phyloP scores from a whole-genome alignment of 2,888 invertebrate genomes.

The Celastrina argiolus region DNA sequence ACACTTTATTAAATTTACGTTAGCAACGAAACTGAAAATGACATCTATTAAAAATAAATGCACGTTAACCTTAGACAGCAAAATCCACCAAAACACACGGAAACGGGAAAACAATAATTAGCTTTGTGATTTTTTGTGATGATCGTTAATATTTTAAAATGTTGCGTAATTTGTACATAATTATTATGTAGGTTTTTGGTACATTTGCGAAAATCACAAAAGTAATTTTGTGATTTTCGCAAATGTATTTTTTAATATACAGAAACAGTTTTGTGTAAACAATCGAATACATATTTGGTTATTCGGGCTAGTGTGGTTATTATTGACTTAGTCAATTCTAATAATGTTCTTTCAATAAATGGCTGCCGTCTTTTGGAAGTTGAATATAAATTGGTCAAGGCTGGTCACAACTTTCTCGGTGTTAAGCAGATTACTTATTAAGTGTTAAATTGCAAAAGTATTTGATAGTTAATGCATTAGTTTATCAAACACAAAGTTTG shows the following conservation, averaged over 20 bases:
- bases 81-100: slow-evolving; percentile 3
- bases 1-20: background rate
- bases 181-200: background rate
- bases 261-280: background rate
- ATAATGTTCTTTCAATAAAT: background rate
- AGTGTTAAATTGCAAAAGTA: slow-evolving; percentile 9
- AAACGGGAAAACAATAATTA: slow-evolving; percentile 14
- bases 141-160: background rate
- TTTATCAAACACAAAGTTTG: slow-evolving; percentile 8
- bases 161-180: background rate
- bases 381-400: background rate
- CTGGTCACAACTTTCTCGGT: background rate
- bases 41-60: slow-evolving; percentile 7
- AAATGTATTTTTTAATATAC: too few species aligned
- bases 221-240: background rate
- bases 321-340: background rate
- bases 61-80: slow-evolving; percentile 2
- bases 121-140: background rate
- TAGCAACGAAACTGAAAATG: background rate
- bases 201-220: background rate
- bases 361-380: background rate
- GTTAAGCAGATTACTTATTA: background rate
- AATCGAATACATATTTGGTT: too few species aligned
- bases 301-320: too few species aligned
- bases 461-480: slow-evolving; percentile 14